These are phyloP conservation scores for Tapera naevia DNA, from an alignment of 2,797 vertebrate species.

Conservation along the genomic window DNA sequence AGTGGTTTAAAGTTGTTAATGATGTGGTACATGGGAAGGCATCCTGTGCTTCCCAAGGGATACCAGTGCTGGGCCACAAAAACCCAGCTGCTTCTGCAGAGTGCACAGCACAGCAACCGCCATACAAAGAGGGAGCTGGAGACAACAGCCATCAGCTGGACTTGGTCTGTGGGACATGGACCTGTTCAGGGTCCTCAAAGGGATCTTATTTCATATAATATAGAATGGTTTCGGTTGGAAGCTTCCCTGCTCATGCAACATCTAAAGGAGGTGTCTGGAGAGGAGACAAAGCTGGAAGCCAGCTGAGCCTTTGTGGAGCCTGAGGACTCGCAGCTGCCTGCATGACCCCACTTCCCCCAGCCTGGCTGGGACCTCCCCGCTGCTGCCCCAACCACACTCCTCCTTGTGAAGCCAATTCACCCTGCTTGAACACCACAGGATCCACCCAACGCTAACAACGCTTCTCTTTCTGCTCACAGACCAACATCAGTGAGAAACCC, in stretches of 20 bases:
- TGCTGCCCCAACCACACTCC: background rate
- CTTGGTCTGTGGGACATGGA: too few species aligned
- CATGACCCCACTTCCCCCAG: background rate
- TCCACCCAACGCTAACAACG: rapidly evolving
- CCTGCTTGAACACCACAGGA: background rate
- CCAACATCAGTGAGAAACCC: background rate
- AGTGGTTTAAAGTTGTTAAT: too few species aligned
- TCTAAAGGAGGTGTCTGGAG: background rate
- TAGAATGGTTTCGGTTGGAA: too few species aligned
- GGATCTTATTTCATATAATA: too few species aligned
- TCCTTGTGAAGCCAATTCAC: background rate
- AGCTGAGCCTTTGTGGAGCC: background rate
- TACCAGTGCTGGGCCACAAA: too few species aligned
- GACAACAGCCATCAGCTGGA: too few species aligned
- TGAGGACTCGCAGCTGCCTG: rapidly evolving
- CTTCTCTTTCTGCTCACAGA: background rate
- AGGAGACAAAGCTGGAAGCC: background rate
- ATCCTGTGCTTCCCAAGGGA: too few species aligned
- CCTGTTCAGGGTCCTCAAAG: too few species aligned
- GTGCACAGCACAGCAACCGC: too few species aligned
- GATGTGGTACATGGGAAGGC: too few species aligned
- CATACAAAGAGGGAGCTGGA: too few species aligned
- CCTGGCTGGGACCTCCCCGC: background rate
- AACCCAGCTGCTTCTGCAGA: too few species aligned
- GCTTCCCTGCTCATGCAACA: background rate